Conservation (phyloP, 1,140 invertebrate genomes). For the Hylyphantes graminicola region DNA sequence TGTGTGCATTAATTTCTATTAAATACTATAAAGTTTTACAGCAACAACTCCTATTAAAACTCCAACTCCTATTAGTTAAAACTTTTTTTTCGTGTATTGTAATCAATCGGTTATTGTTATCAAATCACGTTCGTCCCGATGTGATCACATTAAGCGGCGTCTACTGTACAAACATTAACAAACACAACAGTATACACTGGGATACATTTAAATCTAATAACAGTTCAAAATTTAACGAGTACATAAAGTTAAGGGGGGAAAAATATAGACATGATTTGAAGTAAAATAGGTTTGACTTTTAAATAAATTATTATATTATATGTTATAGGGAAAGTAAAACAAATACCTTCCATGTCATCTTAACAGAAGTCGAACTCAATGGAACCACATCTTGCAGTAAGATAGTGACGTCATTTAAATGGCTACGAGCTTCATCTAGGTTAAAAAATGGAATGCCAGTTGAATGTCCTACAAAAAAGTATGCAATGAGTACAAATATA, state of each 20-base stretch:
- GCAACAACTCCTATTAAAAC: too few relatives aligned
- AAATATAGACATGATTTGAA: not conserved
- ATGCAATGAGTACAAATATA: not conserved
- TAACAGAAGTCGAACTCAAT: conserved; percentile 82
- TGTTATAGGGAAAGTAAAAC: not conserved
- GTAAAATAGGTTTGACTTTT: not conserved
- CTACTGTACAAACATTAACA: too few relatives aligned
- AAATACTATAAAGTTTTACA: too few relatives aligned
- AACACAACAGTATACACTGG: too few relatives aligned
- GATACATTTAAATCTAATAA: too few relatives aligned
- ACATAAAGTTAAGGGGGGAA: not conserved
- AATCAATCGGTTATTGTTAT: too few relatives aligned
- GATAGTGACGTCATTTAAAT: conserved; percentile 68
- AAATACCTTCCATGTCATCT: conserved; percentile 85
- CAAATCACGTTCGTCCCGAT: too few relatives aligned
- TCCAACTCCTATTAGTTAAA: too few relatives aligned
- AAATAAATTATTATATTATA: not conserved
- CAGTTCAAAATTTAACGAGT: not conserved
- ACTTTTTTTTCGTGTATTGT: too few relatives aligned
- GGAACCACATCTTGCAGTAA: conserved; percentile 81
- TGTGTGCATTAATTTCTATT: too few relatives aligned
- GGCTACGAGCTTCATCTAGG: conserved; percentile 78
- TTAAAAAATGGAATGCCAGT: conserved; percentile 74
- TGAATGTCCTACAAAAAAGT: conserved; percentile 24
- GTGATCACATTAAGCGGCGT: too few relatives aligned